Conservation (phyloP, 2,113 vertebrate species). For the Tonatia bakeri region DNA sequence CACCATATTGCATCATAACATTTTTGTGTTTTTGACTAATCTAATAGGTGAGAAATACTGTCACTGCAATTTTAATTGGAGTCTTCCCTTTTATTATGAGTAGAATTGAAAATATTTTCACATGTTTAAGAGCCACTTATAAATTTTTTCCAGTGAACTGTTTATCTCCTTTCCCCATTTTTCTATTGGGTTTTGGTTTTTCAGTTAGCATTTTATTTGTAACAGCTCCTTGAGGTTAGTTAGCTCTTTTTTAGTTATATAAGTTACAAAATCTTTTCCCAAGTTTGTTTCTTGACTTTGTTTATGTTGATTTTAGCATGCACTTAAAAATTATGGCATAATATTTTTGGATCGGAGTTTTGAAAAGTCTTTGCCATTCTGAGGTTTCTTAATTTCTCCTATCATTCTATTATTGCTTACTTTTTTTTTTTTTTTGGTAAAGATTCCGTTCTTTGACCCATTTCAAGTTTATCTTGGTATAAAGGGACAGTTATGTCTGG, state of each 20-base stretch:
- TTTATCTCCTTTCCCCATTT: background rate
- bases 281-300: background rate
- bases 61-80: background rate
- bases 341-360: background rate
- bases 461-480: background rate
- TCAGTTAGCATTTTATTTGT: background rate
- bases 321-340: background rate
- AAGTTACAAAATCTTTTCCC: background rate
- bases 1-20: background rate
- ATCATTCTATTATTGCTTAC: background rate
- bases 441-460: background rate
- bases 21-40: background rate
- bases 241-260: background rate
- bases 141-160: background rate
- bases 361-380: background rate
- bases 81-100: background rate
- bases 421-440: background rate
- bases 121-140: background rate
- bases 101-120: background rate
- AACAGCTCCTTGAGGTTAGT: background rate
- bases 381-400: background rate
- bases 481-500: background rate
- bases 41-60: background rate
- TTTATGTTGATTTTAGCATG: background rate
- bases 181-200: background rate